Conservation (phyloP, 2,113 vertebrate species). For the Caranx ignobilis region DNA sequence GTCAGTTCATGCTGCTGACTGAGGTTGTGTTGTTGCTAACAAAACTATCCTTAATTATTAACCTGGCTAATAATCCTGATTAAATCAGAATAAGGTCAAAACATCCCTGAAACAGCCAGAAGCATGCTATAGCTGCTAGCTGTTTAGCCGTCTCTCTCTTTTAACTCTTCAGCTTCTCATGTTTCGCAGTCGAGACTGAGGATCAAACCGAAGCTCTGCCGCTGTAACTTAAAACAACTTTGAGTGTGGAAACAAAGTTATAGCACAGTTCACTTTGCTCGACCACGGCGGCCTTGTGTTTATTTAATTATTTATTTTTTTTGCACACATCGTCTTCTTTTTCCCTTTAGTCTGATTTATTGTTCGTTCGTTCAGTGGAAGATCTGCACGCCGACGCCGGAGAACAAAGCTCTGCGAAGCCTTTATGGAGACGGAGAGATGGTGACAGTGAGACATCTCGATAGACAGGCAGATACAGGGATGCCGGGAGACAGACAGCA, state of each 20-base stretch:
- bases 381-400: not conserved
- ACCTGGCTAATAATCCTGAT: not conserved
- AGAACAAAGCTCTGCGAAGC: slow-evolving; percentile 43
- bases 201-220: not conserved
- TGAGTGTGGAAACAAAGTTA: not conserved
- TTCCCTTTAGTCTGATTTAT: not conserved
- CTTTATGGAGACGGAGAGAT: slow-evolving; percentile 24
- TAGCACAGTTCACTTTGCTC: not conserved
- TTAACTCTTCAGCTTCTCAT: not conserved
- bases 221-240: slow-evolving; percentile 1
- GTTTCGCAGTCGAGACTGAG: not conserved
- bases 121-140: not conserved
- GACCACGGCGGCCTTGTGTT: not conserved
- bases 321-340: not conserved
- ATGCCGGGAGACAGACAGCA: slow-evolving; percentile 58
- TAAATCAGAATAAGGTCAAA: not conserved
- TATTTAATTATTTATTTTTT: too few relatives aligned
- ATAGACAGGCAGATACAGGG: slow-evolving; percentile 35
- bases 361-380: not conserved
- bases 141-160: not conserved
- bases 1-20: not conserved
- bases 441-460: slow-evolving; percentile 31
- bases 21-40: not conserved
- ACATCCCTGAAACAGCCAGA: not conserved
- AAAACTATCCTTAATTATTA: not conserved